Evolutionary conservation across 2,113 vertebrate species (phyloP).

Genomic region (Ceyx margarethae): DNA sequence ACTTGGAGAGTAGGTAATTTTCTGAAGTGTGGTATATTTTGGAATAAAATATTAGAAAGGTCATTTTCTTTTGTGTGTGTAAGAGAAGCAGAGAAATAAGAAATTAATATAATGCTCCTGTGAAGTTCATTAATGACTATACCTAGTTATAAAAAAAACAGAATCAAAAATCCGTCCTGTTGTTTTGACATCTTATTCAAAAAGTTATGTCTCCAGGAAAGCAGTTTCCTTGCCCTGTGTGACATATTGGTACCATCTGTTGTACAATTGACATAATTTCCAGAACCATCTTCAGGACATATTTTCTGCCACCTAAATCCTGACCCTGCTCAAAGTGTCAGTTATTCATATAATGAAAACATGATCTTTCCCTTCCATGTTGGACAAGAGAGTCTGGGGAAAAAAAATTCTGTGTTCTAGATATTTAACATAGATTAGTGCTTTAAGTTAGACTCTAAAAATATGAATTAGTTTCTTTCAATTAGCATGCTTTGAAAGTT

Average conservation of each 20-base stretch:
- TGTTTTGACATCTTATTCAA: constrained; percentile 4
- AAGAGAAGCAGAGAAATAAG: not conserved
- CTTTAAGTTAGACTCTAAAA: not conserved
- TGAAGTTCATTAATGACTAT: not conserved
- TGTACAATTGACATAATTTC: not conserved
- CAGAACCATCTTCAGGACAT: not conserved
- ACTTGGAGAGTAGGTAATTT: not conserved
- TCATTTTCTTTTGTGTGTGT: not conserved
- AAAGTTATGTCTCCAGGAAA: not conserved
- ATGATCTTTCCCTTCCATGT: not conserved
- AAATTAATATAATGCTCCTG: not conserved
- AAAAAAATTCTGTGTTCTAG: not conserved
- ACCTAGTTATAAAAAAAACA: not conserved
- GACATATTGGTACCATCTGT: not conserved
- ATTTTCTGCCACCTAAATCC: not conserved
- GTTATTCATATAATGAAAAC: not conserved
- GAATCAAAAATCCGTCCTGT: not conserved
- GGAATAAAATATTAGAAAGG: not conserved
- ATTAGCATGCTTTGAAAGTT: not conserved
- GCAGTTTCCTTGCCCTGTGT: not conserved
- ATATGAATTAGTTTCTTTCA: not conserved
- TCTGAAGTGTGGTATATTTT: not conserved
- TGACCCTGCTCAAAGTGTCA: not conserved
- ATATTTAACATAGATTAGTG: not conserved
- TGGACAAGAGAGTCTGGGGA: not conserved